phyloP scores from a whole-genome alignment of 2,888 invertebrate genomes.

The Argyresthia albistria region DNA sequence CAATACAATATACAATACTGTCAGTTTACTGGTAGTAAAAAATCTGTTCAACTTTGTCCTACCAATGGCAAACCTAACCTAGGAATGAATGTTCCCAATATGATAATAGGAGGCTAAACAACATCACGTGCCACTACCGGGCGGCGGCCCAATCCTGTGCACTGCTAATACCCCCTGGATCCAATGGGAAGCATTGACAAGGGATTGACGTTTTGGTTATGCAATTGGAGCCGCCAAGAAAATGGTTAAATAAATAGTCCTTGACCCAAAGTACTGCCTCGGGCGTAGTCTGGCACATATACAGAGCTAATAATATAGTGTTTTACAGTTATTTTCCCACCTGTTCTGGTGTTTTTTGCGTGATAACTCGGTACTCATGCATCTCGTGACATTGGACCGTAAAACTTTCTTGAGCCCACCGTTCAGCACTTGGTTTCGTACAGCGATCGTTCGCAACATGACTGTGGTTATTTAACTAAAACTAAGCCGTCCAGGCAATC shows the following conservation, averaged over 20 bases:
- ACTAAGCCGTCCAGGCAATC: conserved; percentile 49
- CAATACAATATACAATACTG: no score
- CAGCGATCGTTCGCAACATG: conserved; percentile 81
- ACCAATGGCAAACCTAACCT: no score
- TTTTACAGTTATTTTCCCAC: conserved; percentile 42
- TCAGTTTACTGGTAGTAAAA: no score
- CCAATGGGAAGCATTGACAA: background rate
- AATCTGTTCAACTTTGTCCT: no score
- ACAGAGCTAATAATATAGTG: no score
- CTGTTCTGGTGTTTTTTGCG: conserved; percentile 74
- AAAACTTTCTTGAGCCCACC: conserved; percentile 74
- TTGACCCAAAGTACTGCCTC: background rate
- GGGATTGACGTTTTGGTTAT: conserved; percentile 61
- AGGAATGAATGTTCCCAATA: no score
- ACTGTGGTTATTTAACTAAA: conserved; percentile 35
- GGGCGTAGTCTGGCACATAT: no score
- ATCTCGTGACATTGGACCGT: conserved; percentile 72
- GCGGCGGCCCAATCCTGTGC: no score
- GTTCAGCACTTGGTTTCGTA: conserved; percentile 78
- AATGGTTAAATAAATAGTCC: background rate
- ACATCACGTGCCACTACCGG: no score
- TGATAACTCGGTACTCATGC: conserved; percentile 73
- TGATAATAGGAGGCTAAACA: no score
- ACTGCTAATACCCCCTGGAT: no score
- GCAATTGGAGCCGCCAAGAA: conserved; percentile 39